Evolutionary conservation across 2,113 vertebrate genomes (phyloP).

Genomic region (Elaphurus davidianus): DNA sequence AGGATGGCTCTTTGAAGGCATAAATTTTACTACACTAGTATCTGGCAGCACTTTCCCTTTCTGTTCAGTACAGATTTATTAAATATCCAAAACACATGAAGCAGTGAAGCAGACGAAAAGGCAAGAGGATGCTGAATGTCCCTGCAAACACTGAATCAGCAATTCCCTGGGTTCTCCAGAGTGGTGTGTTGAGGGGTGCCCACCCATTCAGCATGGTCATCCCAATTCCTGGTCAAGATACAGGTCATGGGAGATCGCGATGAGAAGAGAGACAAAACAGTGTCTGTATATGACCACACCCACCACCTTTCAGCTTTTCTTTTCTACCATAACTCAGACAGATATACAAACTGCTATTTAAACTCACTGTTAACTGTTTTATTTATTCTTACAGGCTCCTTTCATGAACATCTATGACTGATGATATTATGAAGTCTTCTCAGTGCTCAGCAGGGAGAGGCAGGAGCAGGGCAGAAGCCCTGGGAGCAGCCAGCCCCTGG

Average conservation of each 20-base stretch:
- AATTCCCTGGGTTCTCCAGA: neutral
- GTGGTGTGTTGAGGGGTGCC: neutral
- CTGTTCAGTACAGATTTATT: neutral
- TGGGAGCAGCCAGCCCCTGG: neutral
- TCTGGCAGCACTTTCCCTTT: neutral
- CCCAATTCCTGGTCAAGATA: neutral
- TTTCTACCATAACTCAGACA: neutral
- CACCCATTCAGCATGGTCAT: neutral
- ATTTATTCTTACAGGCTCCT: constrained; percentile 1
- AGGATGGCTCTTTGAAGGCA: neutral
- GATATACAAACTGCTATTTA: neutral
- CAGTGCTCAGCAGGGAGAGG: neutral
- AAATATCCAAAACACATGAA: neutral
- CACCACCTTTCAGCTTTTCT: neutral
- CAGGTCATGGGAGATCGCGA: neutral
- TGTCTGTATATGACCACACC: neutral
- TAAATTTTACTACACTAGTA: neutral
- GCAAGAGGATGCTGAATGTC: neutral
- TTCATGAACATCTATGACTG: constrained; percentile 9
- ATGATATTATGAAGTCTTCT: neutral
- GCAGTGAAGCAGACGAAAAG: neutral
- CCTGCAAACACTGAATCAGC: neutral
- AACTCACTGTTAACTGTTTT: neutral
- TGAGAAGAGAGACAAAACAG: neutral
- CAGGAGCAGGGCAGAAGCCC: neutral